Evolutionary conservation across 2,888 invertebrate genomes (phyloP), one percentile per base, ranked within the genome.

Genomic region (Drosophila merina): DNA sequence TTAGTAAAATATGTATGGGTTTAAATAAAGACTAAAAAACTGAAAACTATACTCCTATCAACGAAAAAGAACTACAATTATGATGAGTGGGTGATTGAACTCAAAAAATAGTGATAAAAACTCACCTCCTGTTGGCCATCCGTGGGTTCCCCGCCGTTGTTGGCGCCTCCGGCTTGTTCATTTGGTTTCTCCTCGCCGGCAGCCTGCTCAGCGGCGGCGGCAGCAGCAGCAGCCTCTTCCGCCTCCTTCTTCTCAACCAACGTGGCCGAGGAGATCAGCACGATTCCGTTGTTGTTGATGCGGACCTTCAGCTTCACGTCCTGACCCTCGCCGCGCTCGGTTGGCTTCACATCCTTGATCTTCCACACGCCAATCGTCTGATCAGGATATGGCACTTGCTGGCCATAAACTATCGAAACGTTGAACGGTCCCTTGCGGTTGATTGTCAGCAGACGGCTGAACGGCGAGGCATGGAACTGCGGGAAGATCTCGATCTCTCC

Each of bases 291-390:
- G 52, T 96, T 93, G 93, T 99, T 98, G 57, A 99, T 94, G 81
- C 98, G 94, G 5, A 98, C 97, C 93, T 99, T 99, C 4, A 99
- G 96, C 92, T 99, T 99, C 1, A 99, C 96, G 92, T 98, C 99
- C 74, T 97, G 96, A n/a, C 96, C 95, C 88, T 97, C 97, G 31
- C 98, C 98, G 72, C 97, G 97, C 0, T 96, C 92, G 30, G 95
- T 96, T 4, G 99, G 97, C 81, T 95, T 95, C 4, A 99, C 94
- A 88, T 97, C 96, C 87, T 95, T 95, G 68, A 97, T 94, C 50
- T 94, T 92, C 94, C 96, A 97, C 93, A 93, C 93, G 94, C 97
- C 97, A 91, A 98, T 96, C 77, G 95, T 94, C 72, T 93, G 93
- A 81, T 96, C 95, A 0, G 96, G 95, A 91, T 95, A 96, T 30